Evolutionary conservation across 2,888 invertebrate species (phyloP).

Genomic region (Hirtodrosophila alboralis): DNA sequence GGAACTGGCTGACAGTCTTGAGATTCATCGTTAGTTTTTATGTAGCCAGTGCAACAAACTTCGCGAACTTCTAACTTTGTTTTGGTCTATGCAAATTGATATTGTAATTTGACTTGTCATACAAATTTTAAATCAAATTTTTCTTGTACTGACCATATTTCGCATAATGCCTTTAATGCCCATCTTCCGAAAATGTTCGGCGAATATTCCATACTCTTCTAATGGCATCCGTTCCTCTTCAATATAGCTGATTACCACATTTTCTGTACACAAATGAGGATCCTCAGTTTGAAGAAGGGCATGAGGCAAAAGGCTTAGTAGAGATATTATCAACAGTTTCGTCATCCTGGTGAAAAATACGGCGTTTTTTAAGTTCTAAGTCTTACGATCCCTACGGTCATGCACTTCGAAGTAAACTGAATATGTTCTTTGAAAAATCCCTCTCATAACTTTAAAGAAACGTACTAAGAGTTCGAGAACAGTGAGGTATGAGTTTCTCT

Average conservation of each 20-base stretch:
- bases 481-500: background rate
- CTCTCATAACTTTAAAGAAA: background rate
- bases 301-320: background rate
- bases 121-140: background rate
- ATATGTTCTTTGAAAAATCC: background rate
- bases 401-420: constrained; percentile 20
- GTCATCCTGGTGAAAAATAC: constrained; percentile 16
- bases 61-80: constrained; percentile 11
- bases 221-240: constrained; percentile 19
- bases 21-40: background rate
- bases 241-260: constrained; percentile 9
- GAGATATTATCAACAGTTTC: background rate
- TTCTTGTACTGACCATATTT: constrained; percentile 27
- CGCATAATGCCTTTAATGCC: constrained; percentile 6
- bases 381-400: background rate
- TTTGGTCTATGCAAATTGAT: constrained; percentile 31
- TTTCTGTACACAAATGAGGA: constrained; percentile 15
- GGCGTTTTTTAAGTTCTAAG: background rate
- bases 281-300: constrained; percentile 10
- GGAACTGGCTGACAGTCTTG: constrained; percentile 14
- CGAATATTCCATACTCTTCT: constrained; percentile 22
- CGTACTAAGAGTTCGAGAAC: background rate
- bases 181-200: background rate
- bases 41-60: constrained; percentile 47
- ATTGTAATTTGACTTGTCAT: background rate